Conservation (phyloP, 2,888 invertebrate species). For the Campoplex capitator region DNA sequence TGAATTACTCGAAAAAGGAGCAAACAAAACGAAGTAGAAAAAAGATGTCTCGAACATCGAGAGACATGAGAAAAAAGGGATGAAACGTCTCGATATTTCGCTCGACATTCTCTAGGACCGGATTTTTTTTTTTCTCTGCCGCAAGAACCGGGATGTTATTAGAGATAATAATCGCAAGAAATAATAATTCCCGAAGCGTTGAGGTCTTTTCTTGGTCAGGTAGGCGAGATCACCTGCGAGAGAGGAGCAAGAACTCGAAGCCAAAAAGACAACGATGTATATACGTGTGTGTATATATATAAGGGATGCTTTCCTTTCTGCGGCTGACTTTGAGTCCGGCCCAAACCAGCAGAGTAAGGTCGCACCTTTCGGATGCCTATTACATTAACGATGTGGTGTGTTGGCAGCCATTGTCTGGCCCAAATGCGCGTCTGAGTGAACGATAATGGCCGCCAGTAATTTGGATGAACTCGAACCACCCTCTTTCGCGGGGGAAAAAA, state of each 20-base stretch:
- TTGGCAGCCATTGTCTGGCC: conserved; percentile 82
- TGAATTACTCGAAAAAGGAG: background rate
- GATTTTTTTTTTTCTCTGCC: conserved; percentile 34
- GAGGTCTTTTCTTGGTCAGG: conserved; percentile 66
- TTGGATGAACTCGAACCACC: conserved; percentile 74
- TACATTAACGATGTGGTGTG: conserved; percentile 82
- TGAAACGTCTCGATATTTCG: conserved; percentile 53
- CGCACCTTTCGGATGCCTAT: conserved; percentile 80
- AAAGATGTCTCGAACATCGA: conserved; percentile 30
- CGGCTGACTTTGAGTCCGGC: conserved; percentile 72
- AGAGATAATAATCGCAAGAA: conserved; percentile 84
- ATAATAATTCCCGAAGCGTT: conserved; percentile 80
- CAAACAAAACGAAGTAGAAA: conserved; percentile 10
- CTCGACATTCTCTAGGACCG: conserved; percentile 59
- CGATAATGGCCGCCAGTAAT: conserved; percentile 82
- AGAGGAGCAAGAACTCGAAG: conserved; percentile 65
- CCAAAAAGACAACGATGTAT: conserved; percentile 62
- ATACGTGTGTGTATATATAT: conserved; percentile 1
- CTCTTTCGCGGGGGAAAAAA: conserved; percentile 63
- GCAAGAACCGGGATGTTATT: conserved; percentile 78
- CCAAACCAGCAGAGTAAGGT: conserved; percentile 71
- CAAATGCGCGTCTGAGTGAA: conserved; percentile 78
- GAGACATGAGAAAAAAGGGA: conserved; percentile 38
- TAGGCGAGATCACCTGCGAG: conserved; percentile 68
- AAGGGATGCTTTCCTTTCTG: conserved; percentile 66